These are phyloP conservation scores for Diorhabda carinulata DNA, from an alignment of 1,140 invertebrate species.

Conservation along the genomic window DNA sequence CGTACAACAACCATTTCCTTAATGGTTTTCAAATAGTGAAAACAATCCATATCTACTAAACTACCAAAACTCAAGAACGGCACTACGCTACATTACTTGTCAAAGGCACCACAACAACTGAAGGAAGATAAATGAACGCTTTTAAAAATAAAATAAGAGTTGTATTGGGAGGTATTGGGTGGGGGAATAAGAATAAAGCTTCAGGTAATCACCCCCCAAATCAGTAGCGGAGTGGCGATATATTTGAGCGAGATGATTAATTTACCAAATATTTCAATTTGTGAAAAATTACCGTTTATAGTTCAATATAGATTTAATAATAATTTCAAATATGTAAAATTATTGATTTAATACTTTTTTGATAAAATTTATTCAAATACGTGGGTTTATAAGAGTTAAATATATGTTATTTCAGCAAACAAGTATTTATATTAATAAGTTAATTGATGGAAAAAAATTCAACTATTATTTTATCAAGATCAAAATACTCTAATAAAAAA, in stretches of 20 bases:
- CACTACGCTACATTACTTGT: background rate
- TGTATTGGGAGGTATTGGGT: background rate
- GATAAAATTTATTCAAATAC: background rate
- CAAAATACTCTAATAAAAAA: too few relatives aligned
- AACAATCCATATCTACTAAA: background rate
- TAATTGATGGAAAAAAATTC: too few relatives aligned
- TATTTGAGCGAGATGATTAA: background rate
- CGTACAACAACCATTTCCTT: background rate
- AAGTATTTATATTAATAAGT: too few relatives aligned
- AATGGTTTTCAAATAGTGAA: background rate
- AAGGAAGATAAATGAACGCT: background rate
- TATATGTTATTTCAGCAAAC: too few relatives aligned
- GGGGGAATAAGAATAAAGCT: background rate
- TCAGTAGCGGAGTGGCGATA: background rate
- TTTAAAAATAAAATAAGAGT: slow-evolving; percentile 1
- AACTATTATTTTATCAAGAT: too few relatives aligned
- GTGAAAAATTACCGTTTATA: background rate
- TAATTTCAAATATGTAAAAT: background rate
- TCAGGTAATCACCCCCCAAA: background rate
- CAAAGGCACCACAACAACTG: background rate
- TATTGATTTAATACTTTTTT: background rate
- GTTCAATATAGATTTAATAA: background rate
- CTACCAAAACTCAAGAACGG: background rate
- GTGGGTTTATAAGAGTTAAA: too few relatives aligned
- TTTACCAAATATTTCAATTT: background rate